phyloP scores from a whole-genome alignment of 2,888 invertebrate species.

The Beris chalybata region DNA sequence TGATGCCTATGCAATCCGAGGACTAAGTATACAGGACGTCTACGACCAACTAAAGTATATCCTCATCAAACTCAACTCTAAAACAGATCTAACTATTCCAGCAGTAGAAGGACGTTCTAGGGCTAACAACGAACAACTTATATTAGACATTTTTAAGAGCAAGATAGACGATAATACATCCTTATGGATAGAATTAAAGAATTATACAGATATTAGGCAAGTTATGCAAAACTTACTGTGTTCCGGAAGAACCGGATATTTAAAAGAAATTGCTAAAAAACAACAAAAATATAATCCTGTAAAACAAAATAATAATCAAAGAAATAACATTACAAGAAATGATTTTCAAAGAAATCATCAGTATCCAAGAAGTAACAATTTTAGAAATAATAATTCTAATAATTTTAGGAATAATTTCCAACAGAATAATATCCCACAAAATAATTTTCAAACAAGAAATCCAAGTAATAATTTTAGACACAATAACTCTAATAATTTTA shows the following conservation, averaged over 20 bases:
- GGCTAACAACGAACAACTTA: not conserved
- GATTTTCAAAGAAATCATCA: not conserved
- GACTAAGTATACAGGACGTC: not conserved
- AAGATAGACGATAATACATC: not conserved
- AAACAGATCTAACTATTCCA: not conserved
- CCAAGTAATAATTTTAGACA: no score
- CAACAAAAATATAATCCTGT: not conserved
- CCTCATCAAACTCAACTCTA: not conserved
- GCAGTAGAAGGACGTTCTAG: not conserved
- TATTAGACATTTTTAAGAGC: slow-evolving; percentile 1
- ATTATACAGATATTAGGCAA: not conserved
- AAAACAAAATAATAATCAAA: not conserved
- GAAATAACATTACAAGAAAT: not conserved
- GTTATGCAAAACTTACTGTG: not conserved
- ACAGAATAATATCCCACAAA: not conserved
- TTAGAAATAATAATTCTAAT: not conserved
- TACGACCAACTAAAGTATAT: not conserved
- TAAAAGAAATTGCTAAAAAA: slow-evolving; percentile 1
- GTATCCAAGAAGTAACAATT: not conserved
- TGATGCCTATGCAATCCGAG: not conserved
- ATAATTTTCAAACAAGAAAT: not conserved
- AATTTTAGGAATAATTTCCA: not conserved
- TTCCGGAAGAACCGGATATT: not conserved
- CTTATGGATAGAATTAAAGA: not conserved
- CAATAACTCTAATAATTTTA: no score